Evolutionary conservation across 1,140 invertebrate species (phyloP).

Genomic region (Drosophila nikananu): DNA sequence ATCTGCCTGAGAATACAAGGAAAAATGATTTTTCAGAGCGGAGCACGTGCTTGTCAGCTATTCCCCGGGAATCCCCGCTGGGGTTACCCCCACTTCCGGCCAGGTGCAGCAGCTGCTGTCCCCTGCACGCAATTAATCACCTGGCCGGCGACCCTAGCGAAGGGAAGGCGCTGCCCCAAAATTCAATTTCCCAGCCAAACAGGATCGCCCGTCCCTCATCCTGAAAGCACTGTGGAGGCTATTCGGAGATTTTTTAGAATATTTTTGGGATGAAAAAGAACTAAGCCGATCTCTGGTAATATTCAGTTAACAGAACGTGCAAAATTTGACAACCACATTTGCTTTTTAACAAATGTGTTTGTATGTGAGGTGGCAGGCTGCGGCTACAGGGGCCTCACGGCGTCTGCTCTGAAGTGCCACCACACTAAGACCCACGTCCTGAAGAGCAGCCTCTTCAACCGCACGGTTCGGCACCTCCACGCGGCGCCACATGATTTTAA

Average conservation of each 20-base stretch:
- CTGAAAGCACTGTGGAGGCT: slow-evolving; percentile 20
- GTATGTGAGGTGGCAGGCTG: too few relatives aligned
- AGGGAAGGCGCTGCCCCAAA: slow-evolving; percentile 27
- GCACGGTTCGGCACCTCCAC: too few relatives aligned
- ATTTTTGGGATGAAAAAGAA: not conserved
- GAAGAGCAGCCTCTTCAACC: too few relatives aligned
- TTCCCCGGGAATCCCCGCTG: not conserved
- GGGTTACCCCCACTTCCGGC: slow-evolving; percentile 4
- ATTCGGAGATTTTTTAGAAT: not conserved
- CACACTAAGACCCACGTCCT: too few relatives aligned
- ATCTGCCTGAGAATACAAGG: slow-evolving; percentile 55
- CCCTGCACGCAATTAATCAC: slow-evolving; percentile 79
- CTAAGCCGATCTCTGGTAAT: not conserved
- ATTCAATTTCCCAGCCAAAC: slow-evolving; percentile 63
- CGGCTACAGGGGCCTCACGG: too few relatives aligned
- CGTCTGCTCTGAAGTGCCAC: too few relatives aligned
- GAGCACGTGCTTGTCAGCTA: slow-evolving; percentile 42
- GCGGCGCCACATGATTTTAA: too few relatives aligned
- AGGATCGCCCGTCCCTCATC: slow-evolving; percentile 23
- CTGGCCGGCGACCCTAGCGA: slow-evolving; percentile 25
- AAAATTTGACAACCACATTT: too few relatives aligned
- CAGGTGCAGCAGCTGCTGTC: slow-evolving; percentile 41
- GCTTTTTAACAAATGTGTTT: too few relatives aligned
- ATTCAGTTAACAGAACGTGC: too few relatives aligned
- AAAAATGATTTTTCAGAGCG: slow-evolving; percentile 47